Evolutionary conservation across 2,113 vertebrate genomes (phyloP).

Genomic region (Collichthys lucidus): DNA sequence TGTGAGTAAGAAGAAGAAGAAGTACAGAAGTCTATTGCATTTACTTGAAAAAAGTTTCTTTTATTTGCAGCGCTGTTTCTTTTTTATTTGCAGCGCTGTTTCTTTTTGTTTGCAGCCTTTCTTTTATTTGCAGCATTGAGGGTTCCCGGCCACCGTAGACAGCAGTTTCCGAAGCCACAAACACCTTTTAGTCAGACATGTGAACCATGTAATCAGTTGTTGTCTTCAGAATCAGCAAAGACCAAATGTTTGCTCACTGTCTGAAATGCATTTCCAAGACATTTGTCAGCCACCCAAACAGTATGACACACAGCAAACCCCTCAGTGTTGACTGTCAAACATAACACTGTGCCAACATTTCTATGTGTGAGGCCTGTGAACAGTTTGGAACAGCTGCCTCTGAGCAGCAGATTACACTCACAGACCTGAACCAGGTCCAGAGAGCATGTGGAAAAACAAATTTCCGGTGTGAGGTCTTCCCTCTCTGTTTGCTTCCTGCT

Average conservation of each 20-base stretch:
- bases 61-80: no score
- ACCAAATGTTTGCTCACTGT: not conserved
- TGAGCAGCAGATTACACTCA: not conserved
- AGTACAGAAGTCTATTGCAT: no score
- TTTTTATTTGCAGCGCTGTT: no score
- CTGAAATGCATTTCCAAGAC: not conserved
- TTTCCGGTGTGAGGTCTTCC: not conserved
- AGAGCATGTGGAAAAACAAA: constrained; percentile 4
- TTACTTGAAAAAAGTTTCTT: no score
- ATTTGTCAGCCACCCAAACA: not conserved
- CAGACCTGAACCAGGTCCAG: not conserved
- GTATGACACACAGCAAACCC: no score
- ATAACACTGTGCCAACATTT: not conserved
- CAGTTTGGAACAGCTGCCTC: not conserved
- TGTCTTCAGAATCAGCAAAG: not conserved
- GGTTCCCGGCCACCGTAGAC: no score
- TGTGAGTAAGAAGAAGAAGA: no score
- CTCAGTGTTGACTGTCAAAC: not conserved
- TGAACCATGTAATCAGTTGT: not conserved
- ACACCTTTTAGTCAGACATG: not conserved
- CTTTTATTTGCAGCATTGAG: no score
- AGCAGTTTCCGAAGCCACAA: not conserved
- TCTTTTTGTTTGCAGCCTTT: no score
- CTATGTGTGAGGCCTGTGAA: not conserved
- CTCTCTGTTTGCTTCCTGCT: not conserved